Conservation (phyloP, 2,888 invertebrate genomes). For the Saturnia pavonia region DNA sequence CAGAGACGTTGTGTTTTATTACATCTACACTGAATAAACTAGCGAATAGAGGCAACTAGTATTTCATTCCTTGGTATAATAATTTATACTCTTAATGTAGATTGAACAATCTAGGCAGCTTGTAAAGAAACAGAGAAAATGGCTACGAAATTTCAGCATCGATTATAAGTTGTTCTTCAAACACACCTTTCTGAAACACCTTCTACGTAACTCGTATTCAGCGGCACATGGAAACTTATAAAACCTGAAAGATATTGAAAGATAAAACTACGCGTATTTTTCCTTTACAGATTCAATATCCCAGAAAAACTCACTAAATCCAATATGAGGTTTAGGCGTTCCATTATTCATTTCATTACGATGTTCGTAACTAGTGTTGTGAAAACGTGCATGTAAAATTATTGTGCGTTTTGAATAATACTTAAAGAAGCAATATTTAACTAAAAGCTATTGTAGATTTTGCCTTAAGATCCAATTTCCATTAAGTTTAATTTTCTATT, state of each 20-base stretch:
- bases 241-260: conserved; percentile 36
- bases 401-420: not conserved
- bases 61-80: not conserved
- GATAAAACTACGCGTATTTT: conserved; percentile 36
- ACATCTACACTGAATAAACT: not conserved
- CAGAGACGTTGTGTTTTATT: no score
- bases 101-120: not conserved
- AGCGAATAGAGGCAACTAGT: not conserved
- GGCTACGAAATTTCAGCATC: not conserved
- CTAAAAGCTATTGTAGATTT: no score
- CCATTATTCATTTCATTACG: conserved; percentile 66
- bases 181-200: not conserved
- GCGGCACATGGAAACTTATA: conserved; percentile 28
- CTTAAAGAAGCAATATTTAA: no score
- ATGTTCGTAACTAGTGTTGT: conserved; percentile 26
- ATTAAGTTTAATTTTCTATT: no score
- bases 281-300: conserved; percentile 36
- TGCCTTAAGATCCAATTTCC: no score
- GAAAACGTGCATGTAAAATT: not conserved
- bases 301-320: conserved; percentile 46
- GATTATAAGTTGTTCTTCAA: not conserved
- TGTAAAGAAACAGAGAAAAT: not conserved
- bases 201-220: not conserved
- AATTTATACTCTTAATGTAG: not conserved
- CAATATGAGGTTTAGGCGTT: conserved; percentile 53